Evolutionary conservation across 2,113 vertebrate species (phyloP), one percentile per base, ranked within the genome.

Genomic region (Cyprinodon variegatus): DNA sequence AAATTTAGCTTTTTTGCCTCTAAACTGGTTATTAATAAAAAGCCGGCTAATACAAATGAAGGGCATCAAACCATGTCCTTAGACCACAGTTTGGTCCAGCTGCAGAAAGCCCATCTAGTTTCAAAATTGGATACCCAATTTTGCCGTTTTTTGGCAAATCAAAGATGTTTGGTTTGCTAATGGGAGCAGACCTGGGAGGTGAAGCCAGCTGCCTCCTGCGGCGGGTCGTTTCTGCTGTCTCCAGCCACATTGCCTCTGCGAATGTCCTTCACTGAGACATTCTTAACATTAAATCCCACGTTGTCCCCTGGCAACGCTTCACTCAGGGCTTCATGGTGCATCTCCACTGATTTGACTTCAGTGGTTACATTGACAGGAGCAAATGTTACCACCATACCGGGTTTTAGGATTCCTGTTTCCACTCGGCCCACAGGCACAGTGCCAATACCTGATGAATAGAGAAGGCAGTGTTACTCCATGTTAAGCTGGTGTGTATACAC

Each of bases 161-260:
- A 29, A 60, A 17, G 17, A n/a, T 60, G 36, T 20, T n/a, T 14
- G 10, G 17, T 9, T 15, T n/a, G 0, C 6, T n/a, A 20, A 57
- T n/a, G 41, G 17, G 4, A 38, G 39, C 76, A 20, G 69, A 97
- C 96, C 96, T 98, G 97, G n/a, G 96, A 95, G 1, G 95, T 97
- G 92, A 97, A 96, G 79, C 91, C 90, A 76, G 95, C 96, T n/a
- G 96, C 96, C 82, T 97, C 96, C 92, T 96, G 95, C 0, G 97
- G 97, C n/a, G 97, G 96, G 70, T 98, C 96, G 0, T 95, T 98
- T 91, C 97, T 96, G 93, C 96, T 97, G 92, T 98, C 97, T 72
- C 97, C 97, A 63, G 97, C 97, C n/a, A 98, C 97, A 0, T 97
- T 98, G 29, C 97, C 97, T 81, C 96, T 96, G 65, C 96, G 96